Evolutionary conservation across 1,140 invertebrate genomes (phyloP).

Genomic region (Proctacanthus coquilletti): DNA sequence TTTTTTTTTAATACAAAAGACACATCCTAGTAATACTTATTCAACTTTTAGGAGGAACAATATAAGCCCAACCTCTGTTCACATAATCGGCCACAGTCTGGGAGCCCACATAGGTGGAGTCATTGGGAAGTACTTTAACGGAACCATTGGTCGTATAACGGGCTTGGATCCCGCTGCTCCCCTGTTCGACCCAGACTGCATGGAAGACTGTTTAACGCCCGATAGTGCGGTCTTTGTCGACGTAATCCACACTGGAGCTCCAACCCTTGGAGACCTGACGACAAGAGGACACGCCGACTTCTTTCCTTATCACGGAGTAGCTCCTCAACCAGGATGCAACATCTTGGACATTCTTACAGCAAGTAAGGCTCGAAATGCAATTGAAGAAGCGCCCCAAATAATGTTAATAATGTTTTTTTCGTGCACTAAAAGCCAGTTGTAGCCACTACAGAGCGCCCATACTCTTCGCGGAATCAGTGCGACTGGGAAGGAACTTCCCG

Average conservation of each 20-base stretch:
- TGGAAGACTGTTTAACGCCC: conserved; percentile 29
- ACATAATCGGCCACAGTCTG: conserved; percentile 42
- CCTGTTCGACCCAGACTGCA: conserved; percentile 32
- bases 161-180: conserved; percentile 45
- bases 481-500: too few relatives aligned
- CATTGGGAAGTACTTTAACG: conserved; percentile 35
- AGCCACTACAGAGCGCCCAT: conserved; percentile 24
- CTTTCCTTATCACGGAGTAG: conserved; percentile 42
- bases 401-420: too few relatives aligned
- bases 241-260: conserved; percentile 39
- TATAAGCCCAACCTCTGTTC: conserved; percentile 27
- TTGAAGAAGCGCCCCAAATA: too few relatives aligned
- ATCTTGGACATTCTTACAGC: conserved; percentile 18
- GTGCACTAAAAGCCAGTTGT: too few relatives aligned
- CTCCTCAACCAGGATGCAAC: conserved; percentile 47
- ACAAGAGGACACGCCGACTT: conserved; percentile 42
- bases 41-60: too few relatives aligned
- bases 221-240: conserved; percentile 37
- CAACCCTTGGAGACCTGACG: conserved; percentile 37
- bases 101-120: conserved; percentile 41
- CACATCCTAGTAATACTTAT: too few relatives aligned
- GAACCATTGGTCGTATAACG: conserved; percentile 32
- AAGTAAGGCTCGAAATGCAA: too few relatives aligned
- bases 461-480: conserved; percentile 23
- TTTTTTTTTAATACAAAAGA: too few relatives aligned